phyloP scores from a whole-genome alignment of 2,113 vertebrate genomes.

The Centropristis striata region DNA sequence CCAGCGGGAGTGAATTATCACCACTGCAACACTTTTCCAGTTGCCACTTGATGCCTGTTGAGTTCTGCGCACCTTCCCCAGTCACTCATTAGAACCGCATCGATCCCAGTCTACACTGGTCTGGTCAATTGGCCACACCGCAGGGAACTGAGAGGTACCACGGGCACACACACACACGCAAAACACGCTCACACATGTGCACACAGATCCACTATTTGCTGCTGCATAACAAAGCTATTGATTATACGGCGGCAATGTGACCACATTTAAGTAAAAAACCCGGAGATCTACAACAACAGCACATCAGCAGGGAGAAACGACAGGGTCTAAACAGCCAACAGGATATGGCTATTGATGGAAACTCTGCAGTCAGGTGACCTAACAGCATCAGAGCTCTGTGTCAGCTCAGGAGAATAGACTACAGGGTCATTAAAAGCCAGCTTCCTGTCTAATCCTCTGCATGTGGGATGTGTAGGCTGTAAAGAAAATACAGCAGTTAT shows the following conservation, averaged over 20 bases:
- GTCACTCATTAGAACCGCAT: constrained; percentile 23
- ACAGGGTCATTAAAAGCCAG: no score
- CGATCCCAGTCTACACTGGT: constrained; percentile 11
- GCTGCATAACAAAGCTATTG: constrained; percentile 10
- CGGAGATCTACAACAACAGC: not conserved
- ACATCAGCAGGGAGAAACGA: not conserved
- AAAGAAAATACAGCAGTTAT: not conserved
- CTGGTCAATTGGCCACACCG: not conserved
- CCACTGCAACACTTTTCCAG: constrained; percentile 23
- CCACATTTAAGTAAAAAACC: not conserved
- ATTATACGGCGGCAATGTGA: not conserved
- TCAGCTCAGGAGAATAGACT: no score
- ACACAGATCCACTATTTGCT: not conserved
- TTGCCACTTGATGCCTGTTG: constrained; percentile 1
- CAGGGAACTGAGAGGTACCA: not conserved
- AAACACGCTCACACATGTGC: not conserved
- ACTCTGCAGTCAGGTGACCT: no score
- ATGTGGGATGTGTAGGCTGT: not conserved
- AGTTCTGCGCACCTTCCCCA: not conserved
- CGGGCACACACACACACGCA: not conserved
- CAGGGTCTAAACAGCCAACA: not conserved
- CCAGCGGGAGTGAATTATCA: constrained; percentile 18
- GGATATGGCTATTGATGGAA: no score
- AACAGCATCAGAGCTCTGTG: not conserved
- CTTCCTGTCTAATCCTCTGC: not conserved